Evolutionary conservation across 2,113 vertebrate genomes (phyloP).

Genomic region (Bostrychus sinensis): DNA sequence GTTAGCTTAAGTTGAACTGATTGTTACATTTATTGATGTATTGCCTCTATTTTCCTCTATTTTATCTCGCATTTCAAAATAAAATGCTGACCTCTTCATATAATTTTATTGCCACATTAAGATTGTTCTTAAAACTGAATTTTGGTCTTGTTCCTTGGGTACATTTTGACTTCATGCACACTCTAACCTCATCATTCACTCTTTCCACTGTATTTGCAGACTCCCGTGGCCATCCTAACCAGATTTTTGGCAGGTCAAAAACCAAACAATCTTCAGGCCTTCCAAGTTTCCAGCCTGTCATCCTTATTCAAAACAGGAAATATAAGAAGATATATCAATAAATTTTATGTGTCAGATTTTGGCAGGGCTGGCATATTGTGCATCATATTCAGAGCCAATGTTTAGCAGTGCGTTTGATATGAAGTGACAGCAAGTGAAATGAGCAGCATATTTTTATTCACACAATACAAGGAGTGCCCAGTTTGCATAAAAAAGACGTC

Average conservation of each 20-base stretch:
- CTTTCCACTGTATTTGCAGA: conserved; percentile 44
- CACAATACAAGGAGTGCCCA: neutral
- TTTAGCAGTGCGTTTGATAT: neutral
- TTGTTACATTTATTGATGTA: too few species aligned
- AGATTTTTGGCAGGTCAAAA: conserved; percentile 36
- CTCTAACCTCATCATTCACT: conserved; percentile 32
- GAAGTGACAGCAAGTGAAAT: neutral
- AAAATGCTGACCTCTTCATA: too few species aligned
- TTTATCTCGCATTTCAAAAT: neutral
- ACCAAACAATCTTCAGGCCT: conserved; percentile 21
- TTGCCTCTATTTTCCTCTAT: neutral
- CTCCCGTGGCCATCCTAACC: conserved; percentile 29
- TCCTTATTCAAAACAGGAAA: conserved; percentile 11
- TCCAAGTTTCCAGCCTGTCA: conserved; percentile 41
- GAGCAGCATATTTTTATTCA: neutral
- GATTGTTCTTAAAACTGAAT: neutral
- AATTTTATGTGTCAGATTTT: neutral
- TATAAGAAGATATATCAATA: conserved; percentile 2
- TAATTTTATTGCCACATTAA: neutral
- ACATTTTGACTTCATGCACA: neutral
- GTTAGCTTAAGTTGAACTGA: too few species aligned
- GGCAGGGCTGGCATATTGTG: neutral
- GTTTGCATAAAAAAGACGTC: neutral
- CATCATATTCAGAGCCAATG: neutral
- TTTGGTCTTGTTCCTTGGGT: too few species aligned